Percentiles rank a stretch among this genome's conserved stretches.
Conservation (phyloP, 2,113 vertebrate genomes). For the Ailuropoda melanoleuca region DNA sequence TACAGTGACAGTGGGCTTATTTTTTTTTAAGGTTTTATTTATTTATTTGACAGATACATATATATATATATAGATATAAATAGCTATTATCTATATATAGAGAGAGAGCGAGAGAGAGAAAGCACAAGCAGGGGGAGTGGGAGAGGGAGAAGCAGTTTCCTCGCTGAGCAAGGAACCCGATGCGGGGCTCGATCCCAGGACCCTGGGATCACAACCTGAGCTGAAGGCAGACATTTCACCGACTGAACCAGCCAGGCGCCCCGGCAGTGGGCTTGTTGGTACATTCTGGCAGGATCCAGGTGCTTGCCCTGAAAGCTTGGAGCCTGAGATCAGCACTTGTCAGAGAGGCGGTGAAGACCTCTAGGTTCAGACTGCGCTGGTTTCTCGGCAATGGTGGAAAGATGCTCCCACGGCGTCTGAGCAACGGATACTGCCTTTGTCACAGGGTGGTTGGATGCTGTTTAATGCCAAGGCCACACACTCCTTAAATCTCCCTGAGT, state of each 20-base stretch:
- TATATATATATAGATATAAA: no score
- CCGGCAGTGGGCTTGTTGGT: background rate
- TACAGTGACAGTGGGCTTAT: background rate
- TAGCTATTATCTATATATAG: no score
- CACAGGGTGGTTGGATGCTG: fast-evolving
- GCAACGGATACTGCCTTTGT: fast-evolving
- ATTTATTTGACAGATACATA: background rate
- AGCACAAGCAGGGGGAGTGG: background rate
- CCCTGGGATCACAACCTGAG: background rate
- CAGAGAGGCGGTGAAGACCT: background rate
- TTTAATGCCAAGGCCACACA: background rate
- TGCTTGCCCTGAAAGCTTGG: background rate
- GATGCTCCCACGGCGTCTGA: fast-evolving
- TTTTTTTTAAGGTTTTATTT: background rate
- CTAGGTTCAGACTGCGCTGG: fast-evolving
- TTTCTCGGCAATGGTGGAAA: background rate
- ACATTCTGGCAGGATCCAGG: background rate
- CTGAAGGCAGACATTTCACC: background rate
- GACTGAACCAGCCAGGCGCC: background rate
- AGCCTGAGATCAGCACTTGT: background rate
- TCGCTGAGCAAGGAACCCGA: background rate
- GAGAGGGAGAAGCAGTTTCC: no score
- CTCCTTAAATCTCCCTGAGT: fast-evolving
- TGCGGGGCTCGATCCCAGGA: no score
- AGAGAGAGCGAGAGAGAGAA: background rate